Evolutionary conservation across 2,113 vertebrate species (phyloP).

Genomic region (Sialia sialis): DNA sequence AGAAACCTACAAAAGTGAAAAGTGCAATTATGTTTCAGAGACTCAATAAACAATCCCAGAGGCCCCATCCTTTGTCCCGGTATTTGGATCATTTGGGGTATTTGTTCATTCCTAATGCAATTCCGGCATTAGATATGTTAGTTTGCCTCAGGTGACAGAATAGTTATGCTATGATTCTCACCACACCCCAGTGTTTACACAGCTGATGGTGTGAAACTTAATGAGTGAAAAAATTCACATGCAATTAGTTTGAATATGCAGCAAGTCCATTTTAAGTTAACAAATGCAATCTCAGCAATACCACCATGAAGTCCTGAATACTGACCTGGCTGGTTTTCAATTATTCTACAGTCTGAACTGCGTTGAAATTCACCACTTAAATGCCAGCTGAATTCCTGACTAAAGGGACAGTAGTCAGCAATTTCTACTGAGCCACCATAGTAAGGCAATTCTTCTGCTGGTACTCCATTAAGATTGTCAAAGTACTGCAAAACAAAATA

Average conservation of each 20-base stretch:
- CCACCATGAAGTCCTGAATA: not conserved
- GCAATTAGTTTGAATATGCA: not conserved
- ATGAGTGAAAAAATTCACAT: not conserved
- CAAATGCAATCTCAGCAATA: not conserved
- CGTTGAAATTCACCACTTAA: constrained; percentile 93
- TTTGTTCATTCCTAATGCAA: not conserved
- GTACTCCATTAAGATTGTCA: constrained; percentile 82
- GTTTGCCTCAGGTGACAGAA: not conserved
- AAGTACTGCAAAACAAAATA: constrained; percentile 84
- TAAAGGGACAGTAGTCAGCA: constrained; percentile 96
- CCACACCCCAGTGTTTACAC: not conserved
- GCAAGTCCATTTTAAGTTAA: not conserved
- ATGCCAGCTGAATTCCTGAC: constrained; percentile 98
- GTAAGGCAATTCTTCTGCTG: constrained; percentile 77
- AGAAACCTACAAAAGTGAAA: not conserved
- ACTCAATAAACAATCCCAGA: not conserved
- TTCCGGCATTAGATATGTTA: not conserved
- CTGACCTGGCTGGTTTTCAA: constrained; percentile 91
- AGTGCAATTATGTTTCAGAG: not conserved
- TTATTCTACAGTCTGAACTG: constrained; percentile 89
- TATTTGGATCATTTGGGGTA: not conserved
- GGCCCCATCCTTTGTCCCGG: not conserved
- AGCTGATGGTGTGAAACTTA: not conserved
- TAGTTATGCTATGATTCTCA: not conserved
- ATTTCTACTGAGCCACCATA: constrained; percentile 98